Evolutionary conservation across 2,797 vertebrate genomes (phyloP).

Genomic region (Lagocephalus sceleratus): DNA sequence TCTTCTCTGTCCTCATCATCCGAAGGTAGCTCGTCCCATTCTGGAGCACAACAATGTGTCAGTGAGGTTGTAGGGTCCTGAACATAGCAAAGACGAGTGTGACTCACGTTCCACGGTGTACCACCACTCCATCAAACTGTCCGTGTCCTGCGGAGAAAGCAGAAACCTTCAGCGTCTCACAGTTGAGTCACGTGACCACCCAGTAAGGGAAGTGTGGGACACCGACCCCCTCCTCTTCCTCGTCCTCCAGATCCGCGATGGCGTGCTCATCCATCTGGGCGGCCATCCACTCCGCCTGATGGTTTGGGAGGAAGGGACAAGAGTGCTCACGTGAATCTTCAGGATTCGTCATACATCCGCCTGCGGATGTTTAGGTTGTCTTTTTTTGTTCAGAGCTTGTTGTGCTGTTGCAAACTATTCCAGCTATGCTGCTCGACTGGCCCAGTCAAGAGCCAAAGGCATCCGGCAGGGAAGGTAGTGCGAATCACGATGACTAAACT

Average conservation of each 20-base stretch:
- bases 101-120: constrained; percentile 77
- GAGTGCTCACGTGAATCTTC: neutral
- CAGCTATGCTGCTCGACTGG: constrained; percentile 33
- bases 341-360: no score
- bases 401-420: neutral
- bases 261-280: constrained; percentile 63
- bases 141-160: constrained; percentile 69
- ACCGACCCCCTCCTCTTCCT: constrained; percentile 59
- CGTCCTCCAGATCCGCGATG: constrained; percentile 18
- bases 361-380: neutral
- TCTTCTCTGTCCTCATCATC: constrained; percentile 68
- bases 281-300: constrained; percentile 72
- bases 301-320: neutral
- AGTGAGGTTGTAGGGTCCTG: no score
- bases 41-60: constrained; percentile 51
- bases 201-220: neutral
- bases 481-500: no score
- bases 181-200: neutral
- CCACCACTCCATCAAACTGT: constrained; percentile 82
- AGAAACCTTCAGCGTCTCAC: neutral
- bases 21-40: constrained; percentile 76
- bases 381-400: neutral
- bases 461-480: neutral
- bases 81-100: neutral
- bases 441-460: constrained; percentile 10